Evolutionary conservation across 2,888 invertebrate species (phyloP).

Genomic region (Margaritifera margaritifera): DNA sequence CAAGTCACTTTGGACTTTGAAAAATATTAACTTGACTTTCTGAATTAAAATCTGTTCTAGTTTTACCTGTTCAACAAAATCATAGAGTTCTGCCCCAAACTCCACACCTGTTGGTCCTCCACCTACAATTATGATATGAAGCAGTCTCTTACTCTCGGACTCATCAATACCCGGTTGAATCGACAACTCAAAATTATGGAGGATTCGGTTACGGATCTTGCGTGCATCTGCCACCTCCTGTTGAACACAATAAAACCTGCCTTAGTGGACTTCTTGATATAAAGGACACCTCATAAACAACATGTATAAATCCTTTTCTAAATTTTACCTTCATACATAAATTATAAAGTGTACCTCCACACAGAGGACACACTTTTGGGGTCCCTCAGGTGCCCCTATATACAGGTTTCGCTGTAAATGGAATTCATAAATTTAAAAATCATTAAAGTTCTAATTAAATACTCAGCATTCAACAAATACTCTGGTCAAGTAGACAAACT

Average conservation of each 20-base stretch:
- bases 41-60: not conserved
- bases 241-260: constrained; percentile 12
- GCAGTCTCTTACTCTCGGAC: constrained; percentile 65
- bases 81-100: constrained; percentile 74
- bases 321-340: no score
- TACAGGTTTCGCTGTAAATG: no score
- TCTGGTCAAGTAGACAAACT: no score
- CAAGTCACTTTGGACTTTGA: no score
- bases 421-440: no score
- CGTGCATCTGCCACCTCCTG: constrained; percentile 73
- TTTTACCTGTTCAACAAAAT: constrained; percentile 71
- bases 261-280: not conserved
- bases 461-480: no score
- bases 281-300: no score
- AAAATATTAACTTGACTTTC: not conserved
- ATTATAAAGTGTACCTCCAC: no score
- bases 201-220: constrained; percentile 67
- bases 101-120: constrained; percentile 74
- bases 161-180: constrained; percentile 63
- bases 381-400: no score
- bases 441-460: no score
- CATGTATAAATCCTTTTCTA: no score
- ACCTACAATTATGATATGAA: constrained; percentile 74
- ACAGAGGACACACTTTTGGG: no score
- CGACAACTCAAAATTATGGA: constrained; percentile 72